phyloP scores from a whole-genome alignment of 2,113 vertebrate species.

The Regulus satrapa region DNA sequence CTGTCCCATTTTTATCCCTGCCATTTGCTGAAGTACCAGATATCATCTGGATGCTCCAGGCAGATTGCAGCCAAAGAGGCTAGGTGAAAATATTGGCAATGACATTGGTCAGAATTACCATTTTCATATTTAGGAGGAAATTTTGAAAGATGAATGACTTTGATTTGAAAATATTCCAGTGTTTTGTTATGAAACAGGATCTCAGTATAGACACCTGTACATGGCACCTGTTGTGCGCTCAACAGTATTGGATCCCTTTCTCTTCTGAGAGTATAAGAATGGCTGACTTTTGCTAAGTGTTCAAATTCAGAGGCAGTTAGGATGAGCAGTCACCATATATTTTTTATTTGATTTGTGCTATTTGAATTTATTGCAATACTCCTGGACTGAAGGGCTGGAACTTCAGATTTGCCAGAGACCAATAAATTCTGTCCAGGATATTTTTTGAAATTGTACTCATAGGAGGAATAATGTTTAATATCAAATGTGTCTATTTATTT shows the following conservation, averaged over 20 bases:
- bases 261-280: neutral
- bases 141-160: neutral
- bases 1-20: neutral
- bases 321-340: neutral
- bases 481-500: neutral
- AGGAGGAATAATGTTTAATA: neutral
- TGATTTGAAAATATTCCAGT: neutral
- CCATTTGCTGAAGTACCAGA: neutral
- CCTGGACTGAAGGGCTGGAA: neutral
- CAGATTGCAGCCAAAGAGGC: neutral
- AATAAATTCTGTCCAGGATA: neutral
- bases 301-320: neutral
- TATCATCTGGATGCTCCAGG: neutral
- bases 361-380: neutral
- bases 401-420: neutral
- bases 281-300: neutral
- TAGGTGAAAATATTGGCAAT: neutral
- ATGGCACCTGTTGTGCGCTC: neutral
- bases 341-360: neutral
- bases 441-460: neutral
- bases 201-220: neutral
- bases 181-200: neutral
- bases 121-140: neutral
- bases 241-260: neutral
- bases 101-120: neutral